These are phyloP conservation scores for Dinomys branickii DNA, from an alignment of 2,113 vertebrate species.

Conservation along the genomic window DNA sequence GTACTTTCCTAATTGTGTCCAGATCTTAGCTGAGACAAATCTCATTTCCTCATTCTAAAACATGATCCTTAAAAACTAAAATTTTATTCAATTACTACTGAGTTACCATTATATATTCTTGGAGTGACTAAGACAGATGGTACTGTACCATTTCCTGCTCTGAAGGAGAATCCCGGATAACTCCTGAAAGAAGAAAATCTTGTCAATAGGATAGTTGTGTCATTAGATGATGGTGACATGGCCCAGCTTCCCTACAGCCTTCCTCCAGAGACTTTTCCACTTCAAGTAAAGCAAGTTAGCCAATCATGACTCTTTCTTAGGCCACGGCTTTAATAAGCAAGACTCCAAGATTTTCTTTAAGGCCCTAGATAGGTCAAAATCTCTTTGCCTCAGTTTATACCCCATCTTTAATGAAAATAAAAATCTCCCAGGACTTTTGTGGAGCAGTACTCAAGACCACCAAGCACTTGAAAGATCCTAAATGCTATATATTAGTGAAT, in stretches of 20 bases:
- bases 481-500: neutral
- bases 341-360: neutral
- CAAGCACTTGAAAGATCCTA: neutral
- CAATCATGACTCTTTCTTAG: neutral
- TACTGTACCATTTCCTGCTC: neutral
- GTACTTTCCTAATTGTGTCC: neutral
- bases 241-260: neutral
- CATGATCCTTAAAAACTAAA: neutral
- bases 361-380: neutral
- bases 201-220: neutral
- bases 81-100: neutral
- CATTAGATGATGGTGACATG: neutral
- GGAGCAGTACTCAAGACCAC: neutral
- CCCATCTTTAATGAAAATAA: neutral
- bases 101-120: neutral
- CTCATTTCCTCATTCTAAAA: slow-evolving; percentile 37
- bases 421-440: neutral
- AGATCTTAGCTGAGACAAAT: neutral
- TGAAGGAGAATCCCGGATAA: neutral
- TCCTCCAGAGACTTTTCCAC: neutral
- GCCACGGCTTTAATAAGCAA: neutral
- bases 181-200: neutral
- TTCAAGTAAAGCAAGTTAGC: slow-evolving; percentile 3
- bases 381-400: neutral
- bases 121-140: neutral